phyloP scores from a whole-genome alignment of 2,797 vertebrate species.

The Telmatherina bonti region DNA sequence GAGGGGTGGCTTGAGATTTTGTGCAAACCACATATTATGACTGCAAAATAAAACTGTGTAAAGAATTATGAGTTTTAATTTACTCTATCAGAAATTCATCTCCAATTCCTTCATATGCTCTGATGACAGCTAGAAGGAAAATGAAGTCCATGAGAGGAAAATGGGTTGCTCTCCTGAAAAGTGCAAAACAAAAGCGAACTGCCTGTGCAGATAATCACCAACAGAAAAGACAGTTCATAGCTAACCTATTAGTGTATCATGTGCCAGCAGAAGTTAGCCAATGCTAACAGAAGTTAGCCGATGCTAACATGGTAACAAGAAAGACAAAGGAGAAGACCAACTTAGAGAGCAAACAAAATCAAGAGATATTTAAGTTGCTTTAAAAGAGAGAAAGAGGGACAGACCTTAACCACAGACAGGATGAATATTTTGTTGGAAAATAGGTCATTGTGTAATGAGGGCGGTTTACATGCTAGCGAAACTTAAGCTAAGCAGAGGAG shows the following conservation, averaged over 20 bases:
- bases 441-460: not conserved
- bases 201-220: no score
- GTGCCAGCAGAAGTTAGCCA: not conserved
- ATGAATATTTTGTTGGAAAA: not conserved
- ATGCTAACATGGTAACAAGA: not conserved
- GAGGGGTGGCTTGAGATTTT: conserved; percentile 2
- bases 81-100: not conserved
- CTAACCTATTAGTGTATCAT: not conserved
- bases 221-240: no score
- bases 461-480: not conserved
- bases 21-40: not conserved
- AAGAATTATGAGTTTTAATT: not conserved
- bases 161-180: not conserved
- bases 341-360: not conserved
- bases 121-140: conserved; percentile 3
- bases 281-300: no score
- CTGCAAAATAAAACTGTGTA: not conserved
- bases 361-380: not conserved
- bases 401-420: not conserved
- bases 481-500: not conserved
- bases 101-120: not conserved
- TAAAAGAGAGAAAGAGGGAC: no score
- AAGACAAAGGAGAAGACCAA: not conserved
- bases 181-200: not conserved
- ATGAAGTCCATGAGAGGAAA: not conserved